Percentiles rank a stretch among this genome's conserved stretches.
phyloP scores from a whole-genome alignment of 1,140 invertebrate genomes.

The Drosophila sp. region DNA sequence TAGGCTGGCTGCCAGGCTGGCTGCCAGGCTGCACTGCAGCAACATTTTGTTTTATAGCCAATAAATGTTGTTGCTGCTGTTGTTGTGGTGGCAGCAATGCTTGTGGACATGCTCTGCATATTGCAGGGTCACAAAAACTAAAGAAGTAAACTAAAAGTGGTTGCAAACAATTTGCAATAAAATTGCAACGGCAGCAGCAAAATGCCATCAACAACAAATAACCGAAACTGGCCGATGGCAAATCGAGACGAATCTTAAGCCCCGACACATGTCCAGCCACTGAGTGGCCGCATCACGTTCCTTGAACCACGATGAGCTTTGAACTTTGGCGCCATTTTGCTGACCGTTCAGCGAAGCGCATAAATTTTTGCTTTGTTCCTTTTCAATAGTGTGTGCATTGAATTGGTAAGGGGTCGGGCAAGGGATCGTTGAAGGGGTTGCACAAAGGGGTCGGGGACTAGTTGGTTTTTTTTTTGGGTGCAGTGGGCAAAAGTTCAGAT shows the following conservation, averaged over 20 bases:
- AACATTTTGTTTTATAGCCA: conserved; percentile 50
- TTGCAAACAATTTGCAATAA: conserved; percentile 80
- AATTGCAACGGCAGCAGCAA: conserved; percentile 56
- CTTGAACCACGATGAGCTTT: conserved; percentile 52
- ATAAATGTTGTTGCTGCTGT: conserved; percentile 30
- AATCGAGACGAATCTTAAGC: conserved; percentile 46
- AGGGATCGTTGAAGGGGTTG: not conserved
- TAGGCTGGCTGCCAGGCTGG: conserved; percentile 28
- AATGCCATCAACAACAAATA: conserved; percentile 28
- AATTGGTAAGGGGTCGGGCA: not conserved
- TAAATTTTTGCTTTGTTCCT: conserved; percentile 66
- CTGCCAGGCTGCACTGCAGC: conserved; percentile 58
- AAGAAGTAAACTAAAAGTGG: conserved; percentile 45
- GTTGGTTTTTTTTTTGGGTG: too few relatives aligned
- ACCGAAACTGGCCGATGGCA: conserved; percentile 37
- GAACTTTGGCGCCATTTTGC: conserved; percentile 79
- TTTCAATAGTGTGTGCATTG: not conserved
- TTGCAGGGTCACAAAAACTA: conserved; percentile 60
- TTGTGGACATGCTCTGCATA: conserved; percentile 63
- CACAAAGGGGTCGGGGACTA: too few relatives aligned
- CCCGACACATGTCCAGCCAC: conserved; percentile 51
- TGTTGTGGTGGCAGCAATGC: conserved; percentile 21
- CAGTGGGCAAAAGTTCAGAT: conserved; percentile 50
- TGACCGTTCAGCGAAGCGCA: conserved; percentile 68
- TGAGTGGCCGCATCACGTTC: conserved; percentile 48